Percentiles rank a stretch among this genome's conserved stretches.
Conservation (phyloP, 2,888 invertebrate genomes). For the Cyaniris semiargus region DNA sequence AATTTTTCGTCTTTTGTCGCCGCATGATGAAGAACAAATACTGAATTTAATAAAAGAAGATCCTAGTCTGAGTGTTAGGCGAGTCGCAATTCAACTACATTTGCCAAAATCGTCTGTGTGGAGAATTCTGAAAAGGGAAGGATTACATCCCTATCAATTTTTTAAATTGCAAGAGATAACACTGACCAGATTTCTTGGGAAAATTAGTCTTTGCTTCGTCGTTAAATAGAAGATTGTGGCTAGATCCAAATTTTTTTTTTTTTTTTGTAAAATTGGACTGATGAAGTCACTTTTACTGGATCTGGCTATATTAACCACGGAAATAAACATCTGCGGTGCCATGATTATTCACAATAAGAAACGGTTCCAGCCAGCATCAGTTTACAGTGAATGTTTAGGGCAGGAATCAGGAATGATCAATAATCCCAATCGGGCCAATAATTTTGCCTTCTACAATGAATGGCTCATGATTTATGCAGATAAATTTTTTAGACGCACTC, state of each 20-base stretch:
- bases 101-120: neutral
- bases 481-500: too few species aligned
- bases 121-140: neutral
- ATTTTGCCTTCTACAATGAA: neutral
- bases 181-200: neutral
- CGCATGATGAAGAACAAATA: constrained; percentile 11
- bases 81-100: neutral
- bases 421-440: neutral
- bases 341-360: neutral
- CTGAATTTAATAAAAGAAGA: constrained; percentile 12
- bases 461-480: too few species aligned
- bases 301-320: constrained; percentile 9
- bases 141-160: neutral
- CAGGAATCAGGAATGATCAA: neutral
- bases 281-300: constrained; percentile 24
- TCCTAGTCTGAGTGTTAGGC: neutral
- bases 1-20: neutral
- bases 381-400: constrained; percentile 29
- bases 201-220: constrained; percentile 7
- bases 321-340: constrained; percentile 25
- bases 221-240: neutral
- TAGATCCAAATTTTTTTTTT: neutral
- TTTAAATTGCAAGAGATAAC: neutral
- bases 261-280: constrained; percentile 21
- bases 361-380: neutral